Percentiles rank a stretch among this genome's conserved stretches.
phyloP scores from a whole-genome alignment of 2,888 invertebrate species.

The Cerceris rybyensis region DNA sequence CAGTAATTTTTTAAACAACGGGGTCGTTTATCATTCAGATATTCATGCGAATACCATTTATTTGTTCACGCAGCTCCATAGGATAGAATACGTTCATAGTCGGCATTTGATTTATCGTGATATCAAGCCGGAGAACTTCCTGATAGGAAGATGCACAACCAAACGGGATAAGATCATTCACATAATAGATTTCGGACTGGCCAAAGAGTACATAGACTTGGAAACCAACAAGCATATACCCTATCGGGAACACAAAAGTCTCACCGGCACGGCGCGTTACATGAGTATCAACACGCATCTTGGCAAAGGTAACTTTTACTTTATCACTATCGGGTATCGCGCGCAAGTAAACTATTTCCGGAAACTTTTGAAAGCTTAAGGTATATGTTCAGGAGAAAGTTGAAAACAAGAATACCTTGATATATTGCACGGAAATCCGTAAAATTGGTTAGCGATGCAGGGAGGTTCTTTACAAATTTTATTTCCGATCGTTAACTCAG shows the following conservation, averaged over 20 bases:
- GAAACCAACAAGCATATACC: conserved; percentile 99
- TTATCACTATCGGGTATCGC: background rate
- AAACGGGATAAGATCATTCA: conserved; percentile 99
- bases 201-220: conserved; percentile 99
- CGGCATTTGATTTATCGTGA: conserved; percentile 99
- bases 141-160: conserved; percentile 98
- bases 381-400: conserved; percentile 41
- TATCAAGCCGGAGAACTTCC: conserved; percentile 99
- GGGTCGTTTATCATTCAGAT: background rate
- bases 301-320: conserved; percentile 90
- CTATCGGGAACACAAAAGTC: conserved; percentile 99
- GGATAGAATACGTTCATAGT: conserved; percentile 99
- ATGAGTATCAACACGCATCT: conserved; percentile 99
- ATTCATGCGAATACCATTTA: background rate
- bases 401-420: conserved; percentile 11
- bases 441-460: background rate
- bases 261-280: conserved; percentile 99
- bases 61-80: conserved; percentile 89
- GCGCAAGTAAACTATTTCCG: conserved; percentile 6
- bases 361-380: conserved; percentile 24
- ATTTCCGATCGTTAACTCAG: too few relatives aligned
- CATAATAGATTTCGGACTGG: conserved; percentile 99
- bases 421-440: background rate
- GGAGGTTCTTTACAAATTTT: too few relatives aligned
- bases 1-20: too few relatives aligned